These are phyloP conservation scores for Excalfactoria chinensis DNA, from an alignment of 2,113 vertebrate species.

Conservation along the genomic window DNA sequence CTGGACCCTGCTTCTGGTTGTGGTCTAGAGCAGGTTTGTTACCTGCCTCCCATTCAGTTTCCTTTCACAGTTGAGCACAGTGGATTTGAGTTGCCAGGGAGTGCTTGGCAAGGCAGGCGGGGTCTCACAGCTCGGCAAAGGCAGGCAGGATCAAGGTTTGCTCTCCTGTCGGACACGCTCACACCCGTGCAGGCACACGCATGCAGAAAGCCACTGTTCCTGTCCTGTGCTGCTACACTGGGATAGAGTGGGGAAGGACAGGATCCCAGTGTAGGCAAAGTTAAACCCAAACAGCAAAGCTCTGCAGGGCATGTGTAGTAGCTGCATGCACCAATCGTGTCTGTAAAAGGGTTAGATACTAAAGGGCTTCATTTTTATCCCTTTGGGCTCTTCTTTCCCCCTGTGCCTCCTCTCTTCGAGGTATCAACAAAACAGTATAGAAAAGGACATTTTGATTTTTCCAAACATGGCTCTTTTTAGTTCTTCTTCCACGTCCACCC, in stretches of 20 bases:
- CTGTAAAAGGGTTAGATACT: conserved; percentile 36
- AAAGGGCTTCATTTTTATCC: neutral
- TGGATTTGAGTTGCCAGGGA: neutral
- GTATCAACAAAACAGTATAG: neutral
- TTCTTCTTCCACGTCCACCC: neutral
- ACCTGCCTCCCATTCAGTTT: neutral
- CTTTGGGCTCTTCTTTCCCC: neutral
- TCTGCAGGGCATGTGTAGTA: neutral
- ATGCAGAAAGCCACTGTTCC: neutral
- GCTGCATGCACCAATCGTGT: conserved; percentile 46
- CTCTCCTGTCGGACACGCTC: neutral
- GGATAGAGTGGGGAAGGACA: neutral
- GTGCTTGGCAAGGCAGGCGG: neutral
- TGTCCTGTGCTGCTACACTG: fast-evolving
- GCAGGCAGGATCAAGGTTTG: neutral
- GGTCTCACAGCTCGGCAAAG: neutral
- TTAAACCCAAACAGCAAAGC: conserved; percentile 7
- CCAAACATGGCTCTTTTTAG: neutral
- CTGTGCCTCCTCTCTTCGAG: neutral
- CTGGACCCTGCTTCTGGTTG: neutral
- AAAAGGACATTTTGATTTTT: neutral
- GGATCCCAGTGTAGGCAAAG: neutral
- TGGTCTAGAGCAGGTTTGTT: neutral
- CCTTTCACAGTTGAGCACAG: neutral
- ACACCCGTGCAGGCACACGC: neutral